Conservation (phyloP, 2,888 invertebrate genomes). For the Tetranychus truncatus region DNA sequence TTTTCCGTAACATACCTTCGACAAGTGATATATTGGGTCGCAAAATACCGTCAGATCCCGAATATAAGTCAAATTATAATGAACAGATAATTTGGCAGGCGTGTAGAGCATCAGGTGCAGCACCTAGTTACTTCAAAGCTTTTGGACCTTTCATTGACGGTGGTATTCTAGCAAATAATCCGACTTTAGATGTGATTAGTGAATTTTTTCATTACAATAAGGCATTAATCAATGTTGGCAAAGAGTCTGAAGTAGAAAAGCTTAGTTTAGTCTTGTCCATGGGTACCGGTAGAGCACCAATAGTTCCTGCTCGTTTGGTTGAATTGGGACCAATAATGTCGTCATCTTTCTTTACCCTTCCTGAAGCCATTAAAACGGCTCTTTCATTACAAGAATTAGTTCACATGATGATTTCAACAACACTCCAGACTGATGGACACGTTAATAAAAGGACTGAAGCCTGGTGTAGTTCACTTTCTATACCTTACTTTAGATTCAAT, state of each 20-base stretch:
- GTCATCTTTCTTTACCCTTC: not conserved
- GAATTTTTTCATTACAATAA: constrained; percentile 77
- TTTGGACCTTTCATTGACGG: constrained; percentile 42
- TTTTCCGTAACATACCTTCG: constrained; percentile 75
- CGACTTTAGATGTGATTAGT: constrained; percentile 78
- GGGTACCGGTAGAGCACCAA: constrained; percentile 44
- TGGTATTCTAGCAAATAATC: constrained; percentile 89
- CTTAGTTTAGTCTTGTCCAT: constrained; percentile 57
- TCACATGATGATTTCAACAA: not conserved
- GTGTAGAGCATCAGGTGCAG: constrained; percentile 82
- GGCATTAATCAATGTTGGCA: constrained; percentile 47
- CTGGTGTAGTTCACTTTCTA: constrained; percentile 70
- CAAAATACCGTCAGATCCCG: not conserved
- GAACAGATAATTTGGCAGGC: constrained; percentile 57
- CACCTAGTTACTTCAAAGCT: constrained; percentile 69
- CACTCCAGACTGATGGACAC: constrained; percentile 17
- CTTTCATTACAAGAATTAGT: not conserved
- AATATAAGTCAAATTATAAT: not conserved
- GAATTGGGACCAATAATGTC: not conserved
- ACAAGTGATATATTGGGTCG: constrained; percentile 49
- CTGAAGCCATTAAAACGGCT: not conserved
- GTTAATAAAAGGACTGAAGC: constrained; percentile 59
- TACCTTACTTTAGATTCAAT: constrained; percentile 60
- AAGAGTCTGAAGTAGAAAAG: constrained; percentile 43
- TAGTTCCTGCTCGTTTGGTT: not conserved